phyloP scores from a whole-genome alignment of 2,888 invertebrate species.

The Amorpha juglandis region DNA sequence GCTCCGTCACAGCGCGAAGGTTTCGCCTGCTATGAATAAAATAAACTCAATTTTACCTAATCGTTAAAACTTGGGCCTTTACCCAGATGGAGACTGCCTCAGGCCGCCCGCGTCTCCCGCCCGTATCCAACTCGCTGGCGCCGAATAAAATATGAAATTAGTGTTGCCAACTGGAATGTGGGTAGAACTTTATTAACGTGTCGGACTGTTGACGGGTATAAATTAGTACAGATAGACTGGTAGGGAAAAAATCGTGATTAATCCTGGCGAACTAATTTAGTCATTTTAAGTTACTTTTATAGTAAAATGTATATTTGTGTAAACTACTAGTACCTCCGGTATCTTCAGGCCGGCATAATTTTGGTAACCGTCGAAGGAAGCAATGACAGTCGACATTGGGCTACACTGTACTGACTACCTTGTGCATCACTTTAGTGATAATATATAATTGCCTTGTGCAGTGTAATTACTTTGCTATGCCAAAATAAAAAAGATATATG shows the following conservation, averaged over 20 bases:
- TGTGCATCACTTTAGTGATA: no score
- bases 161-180: slow-evolving; percentile 9
- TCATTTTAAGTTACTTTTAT: no score
- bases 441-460: no score
- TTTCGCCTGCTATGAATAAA: slow-evolving; percentile 67
- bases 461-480: no score
- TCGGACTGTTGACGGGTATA: not conserved
- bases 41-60: slow-evolving; percentile 69
- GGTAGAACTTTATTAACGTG: slow-evolving; percentile 10
- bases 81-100: slow-evolving; percentile 24
- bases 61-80: slow-evolving; percentile 62
- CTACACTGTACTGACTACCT: no score
- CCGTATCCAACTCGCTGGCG: not conserved
- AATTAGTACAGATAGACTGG: not conserved
- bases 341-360: no score
- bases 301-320: no score
- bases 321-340: no score
- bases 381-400: no score
- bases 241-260: not conserved
- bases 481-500: no score
- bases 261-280: not conserved
- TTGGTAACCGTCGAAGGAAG: no score
- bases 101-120: not conserved
- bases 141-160: slow-evolving; percentile 18
- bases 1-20: slow-evolving; percentile 40